Evolutionary conservation across 1,140 invertebrate species (phyloP), one percentile per base, ranked within the genome.

Genomic region (Atta cephalotes): DNA sequence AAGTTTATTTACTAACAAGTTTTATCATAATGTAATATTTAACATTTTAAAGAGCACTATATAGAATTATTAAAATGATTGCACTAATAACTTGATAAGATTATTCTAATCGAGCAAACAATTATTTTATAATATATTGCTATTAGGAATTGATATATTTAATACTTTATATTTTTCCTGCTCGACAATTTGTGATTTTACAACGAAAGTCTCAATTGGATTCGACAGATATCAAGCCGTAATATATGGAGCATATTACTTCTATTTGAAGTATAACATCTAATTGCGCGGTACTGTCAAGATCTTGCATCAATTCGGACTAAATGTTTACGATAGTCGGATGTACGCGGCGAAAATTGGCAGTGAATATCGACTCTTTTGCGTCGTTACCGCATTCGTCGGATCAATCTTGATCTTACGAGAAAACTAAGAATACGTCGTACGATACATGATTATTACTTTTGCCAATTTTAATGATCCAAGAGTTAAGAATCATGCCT

Each of bases 331-430:
- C 18, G 45, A 76, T 63, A 76, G 39, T 49, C 7, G 25, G 53
- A 21, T 39, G 39, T 51, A 51, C 58, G 70, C 35, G 28, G 58
- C 35, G 82, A 58, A 76, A 87, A 87, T 87, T 87, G 86, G 81
- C 86, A 87, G 10, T 77, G 72, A 82, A 86, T 70, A 80, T 70
- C n/a, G 63, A 35, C 25, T 86, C 53, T 80, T 86, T 45, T 85
- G 65, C 65, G 77, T n/a, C 65, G 85, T 80, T 80, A 49, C 49
- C 12, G 5, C 4, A 31, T 12, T 35, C 21, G 21, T 85, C 18
- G 6, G 16, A 51, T 81, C 39, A 39, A 82, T 86, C 65, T 79
- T 60, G 3, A 60, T 71, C 53, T 86, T 72, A 35, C 45, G 56
- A 81, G 53, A 39, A 56, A 63, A 39, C 28, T 10, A 63, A 86